These are phyloP conservation scores for Limenitis arthemis DNA, from an alignment of 2,888 invertebrate species.

Conservation along the genomic window DNA sequence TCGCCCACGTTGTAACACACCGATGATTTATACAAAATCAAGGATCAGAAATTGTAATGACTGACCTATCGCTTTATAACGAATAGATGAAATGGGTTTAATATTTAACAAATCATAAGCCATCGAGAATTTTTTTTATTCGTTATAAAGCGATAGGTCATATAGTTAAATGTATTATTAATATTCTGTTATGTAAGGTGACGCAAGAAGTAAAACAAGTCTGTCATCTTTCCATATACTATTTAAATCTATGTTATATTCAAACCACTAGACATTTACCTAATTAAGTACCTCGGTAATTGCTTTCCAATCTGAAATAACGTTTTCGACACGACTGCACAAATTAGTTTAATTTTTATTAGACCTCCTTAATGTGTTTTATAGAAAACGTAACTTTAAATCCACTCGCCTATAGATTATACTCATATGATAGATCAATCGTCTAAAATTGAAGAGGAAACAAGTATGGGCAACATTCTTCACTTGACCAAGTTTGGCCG, in stretches of 20 bases:
- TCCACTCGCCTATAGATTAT: constrained; percentile 3
- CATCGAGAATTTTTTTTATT: neutral
- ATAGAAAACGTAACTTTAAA: constrained; percentile 10
- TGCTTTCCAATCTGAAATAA: constrained; percentile 36
- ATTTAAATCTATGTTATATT: constrained; percentile 15
- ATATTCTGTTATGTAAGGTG: neutral
- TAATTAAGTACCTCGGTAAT: constrained; percentile 40
- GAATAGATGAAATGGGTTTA: too few species aligned
- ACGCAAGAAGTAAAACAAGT: neutral
- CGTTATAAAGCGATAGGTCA: too few species aligned
- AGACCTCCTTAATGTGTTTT: constrained; percentile 21
- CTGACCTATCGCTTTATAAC: constrained; percentile 33
- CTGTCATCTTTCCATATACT: neutral
- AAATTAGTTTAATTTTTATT: constrained; percentile 51
- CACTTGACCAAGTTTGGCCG: constrained; percentile 36
- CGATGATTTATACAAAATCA: constrained; percentile 60
- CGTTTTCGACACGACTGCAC: constrained; percentile 41
- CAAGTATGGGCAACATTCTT: constrained; percentile 52
- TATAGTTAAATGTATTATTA: neutral
- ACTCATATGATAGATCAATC: constrained; percentile 6
- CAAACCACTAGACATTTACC: constrained; percentile 16
- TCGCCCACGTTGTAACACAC: constrained; percentile 56
- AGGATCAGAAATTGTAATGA: constrained; percentile 40
- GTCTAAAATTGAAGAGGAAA: constrained; percentile 41
- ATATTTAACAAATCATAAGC: too few species aligned